Conservation (phyloP, 2,113 vertebrate species). For the Psophia crepitans region DNA sequence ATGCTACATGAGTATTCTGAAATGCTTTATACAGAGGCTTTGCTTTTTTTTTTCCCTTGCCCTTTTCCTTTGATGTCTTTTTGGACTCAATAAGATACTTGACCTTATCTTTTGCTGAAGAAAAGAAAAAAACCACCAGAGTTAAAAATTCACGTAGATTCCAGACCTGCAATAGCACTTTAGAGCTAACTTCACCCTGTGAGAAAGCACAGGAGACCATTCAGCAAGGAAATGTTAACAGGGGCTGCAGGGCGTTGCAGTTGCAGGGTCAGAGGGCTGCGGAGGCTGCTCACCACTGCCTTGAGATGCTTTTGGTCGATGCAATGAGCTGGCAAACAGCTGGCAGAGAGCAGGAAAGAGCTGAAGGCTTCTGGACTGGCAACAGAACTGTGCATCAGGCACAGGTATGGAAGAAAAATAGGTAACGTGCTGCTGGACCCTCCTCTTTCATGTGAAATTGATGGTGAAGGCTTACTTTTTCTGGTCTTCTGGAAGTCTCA, state of each 20-base stretch:
- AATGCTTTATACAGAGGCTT: not conserved
- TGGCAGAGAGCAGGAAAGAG: constrained; percentile 71
- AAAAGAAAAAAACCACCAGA: not conserved
- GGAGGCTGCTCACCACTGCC: constrained; percentile 21
- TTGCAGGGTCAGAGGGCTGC: not conserved
- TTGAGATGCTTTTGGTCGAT: constrained; percentile 70
- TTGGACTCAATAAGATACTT: not conserved
- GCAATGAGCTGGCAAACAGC: constrained; percentile 67
- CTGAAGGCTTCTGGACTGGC: constrained; percentile 64
- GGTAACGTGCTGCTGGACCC: constrained; percentile 64
- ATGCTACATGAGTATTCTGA: not conserved
- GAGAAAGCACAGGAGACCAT: not conserved
- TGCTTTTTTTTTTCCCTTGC: not conserved
- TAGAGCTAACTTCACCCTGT: not conserved
- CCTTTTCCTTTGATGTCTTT: not conserved
- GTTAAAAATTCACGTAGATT: not conserved
- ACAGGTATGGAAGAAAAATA: constrained; percentile 57
- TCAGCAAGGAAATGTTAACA: not conserved
- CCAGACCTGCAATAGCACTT: not conserved
- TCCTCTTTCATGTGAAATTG: constrained; percentile 33
- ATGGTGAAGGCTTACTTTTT: constrained; percentile 59
- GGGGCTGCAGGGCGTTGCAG: not conserved
- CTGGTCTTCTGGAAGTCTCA: constrained; percentile 49
- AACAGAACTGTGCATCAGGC: constrained; percentile 48
- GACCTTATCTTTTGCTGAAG: not conserved